These are phyloP conservation scores for Neoitamus cyanurus DNA, from an alignment of 2,888 invertebrate genomes.

Conservation along the genomic window DNA sequence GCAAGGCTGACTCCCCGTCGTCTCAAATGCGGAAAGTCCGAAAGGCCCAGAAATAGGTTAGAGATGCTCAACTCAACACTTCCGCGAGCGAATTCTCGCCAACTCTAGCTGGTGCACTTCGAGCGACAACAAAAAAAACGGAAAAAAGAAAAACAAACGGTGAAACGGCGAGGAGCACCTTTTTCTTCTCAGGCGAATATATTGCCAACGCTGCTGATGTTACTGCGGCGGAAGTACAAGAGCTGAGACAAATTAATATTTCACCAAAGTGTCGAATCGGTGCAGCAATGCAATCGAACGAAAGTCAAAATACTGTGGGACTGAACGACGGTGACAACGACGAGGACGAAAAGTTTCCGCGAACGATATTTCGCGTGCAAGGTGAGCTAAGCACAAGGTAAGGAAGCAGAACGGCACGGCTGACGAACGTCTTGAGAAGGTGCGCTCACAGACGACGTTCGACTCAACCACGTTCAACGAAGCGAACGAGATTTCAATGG, in stretches of 20 bases:
- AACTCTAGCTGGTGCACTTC: not conserved
- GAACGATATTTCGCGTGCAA: not conserved
- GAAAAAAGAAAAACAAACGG: constrained; percentile 1
- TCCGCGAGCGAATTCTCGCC: not conserved
- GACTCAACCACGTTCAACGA: not conserved
- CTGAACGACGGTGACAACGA: not conserved
- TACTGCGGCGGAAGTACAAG: not conserved
- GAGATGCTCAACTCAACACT: not conserved
- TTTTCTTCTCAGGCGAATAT: not conserved
- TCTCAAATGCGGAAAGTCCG: not conserved
- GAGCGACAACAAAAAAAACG: not conserved
- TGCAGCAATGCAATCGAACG: not conserved
- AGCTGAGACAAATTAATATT: not conserved
- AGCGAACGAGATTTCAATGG: not conserved
- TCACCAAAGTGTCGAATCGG: not conserved
- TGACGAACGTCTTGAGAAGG: not conserved
- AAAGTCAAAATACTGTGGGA: not conserved
- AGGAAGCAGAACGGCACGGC: not conserved
- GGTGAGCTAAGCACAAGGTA: not conserved
- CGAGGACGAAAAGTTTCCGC: not conserved
- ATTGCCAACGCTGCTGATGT: not conserved
- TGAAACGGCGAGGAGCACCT: not conserved
- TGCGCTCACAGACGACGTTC: not conserved
- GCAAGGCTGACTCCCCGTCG: not conserved
- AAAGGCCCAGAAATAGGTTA: not conserved